Evolutionary conservation across 2,113 vertebrate genomes (phyloP).

Genomic region (Sorex araneus): DNA sequence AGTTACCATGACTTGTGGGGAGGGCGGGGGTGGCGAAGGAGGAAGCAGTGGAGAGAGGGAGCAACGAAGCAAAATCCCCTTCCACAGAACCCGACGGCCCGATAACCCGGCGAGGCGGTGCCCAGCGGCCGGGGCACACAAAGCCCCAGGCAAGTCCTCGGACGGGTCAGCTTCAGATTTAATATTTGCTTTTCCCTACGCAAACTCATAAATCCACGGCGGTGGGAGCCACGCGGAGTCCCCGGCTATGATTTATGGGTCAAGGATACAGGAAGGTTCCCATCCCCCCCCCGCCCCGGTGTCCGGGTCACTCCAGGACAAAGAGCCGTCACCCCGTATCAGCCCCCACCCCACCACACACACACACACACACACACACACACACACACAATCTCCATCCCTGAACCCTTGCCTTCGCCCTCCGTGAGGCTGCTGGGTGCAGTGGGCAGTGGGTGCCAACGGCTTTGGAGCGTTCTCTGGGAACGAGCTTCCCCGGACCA

Average conservation of each 20-base stretch:
- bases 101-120: not conserved
- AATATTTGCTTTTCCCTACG: conserved; percentile 85
- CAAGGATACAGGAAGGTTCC: conserved; percentile 62
- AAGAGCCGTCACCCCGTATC: conserved; percentile 50
- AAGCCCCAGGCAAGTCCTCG: conserved; percentile 74
- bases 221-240: conserved; percentile 67
- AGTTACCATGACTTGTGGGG: not conserved
- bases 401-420: conserved; percentile 66
- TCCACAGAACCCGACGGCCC: not conserved
- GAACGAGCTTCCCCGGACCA: not conserved
- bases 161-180: conserved; percentile 41
- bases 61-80: not conserved
- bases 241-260: conserved; percentile 80
- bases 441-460: conserved; percentile 48
- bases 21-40: not conserved
- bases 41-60: not conserved
- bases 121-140: conserved; percentile 70
- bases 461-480: conserved; percentile 63
- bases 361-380: too few species aligned
- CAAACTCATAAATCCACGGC: conserved; percentile 87
- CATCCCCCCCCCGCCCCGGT: not conserved
- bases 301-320: not conserved
- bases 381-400: not conserved
- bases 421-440: not conserved
- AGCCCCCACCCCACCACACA: conserved; percentile 43